Evolutionary conservation across 2,797 vertebrate genomes (phyloP).

Genomic region (Danio tinwini): DNA sequence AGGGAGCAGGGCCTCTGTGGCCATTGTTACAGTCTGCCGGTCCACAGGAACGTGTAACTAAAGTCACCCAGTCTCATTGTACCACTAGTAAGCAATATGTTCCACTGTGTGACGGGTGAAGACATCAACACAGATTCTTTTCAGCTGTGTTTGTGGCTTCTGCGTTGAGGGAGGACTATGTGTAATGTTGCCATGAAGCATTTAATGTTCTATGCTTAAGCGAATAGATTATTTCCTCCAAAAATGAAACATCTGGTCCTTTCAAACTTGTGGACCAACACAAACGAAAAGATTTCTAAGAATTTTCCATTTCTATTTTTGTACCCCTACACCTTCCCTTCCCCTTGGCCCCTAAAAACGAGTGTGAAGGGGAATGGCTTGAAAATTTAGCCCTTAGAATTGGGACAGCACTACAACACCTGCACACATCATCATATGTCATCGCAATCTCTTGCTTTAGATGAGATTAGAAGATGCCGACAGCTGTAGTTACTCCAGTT

Average conservation of each 20-base stretch:
- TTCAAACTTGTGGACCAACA: not conserved
- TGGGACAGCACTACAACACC: no score
- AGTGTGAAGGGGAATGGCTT: no score
- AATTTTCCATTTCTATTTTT: no score
- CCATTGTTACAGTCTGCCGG: conserved; percentile 89
- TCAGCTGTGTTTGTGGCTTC: conserved; percentile 84
- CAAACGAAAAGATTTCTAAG: not conserved
- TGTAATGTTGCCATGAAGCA: conserved; percentile 12
- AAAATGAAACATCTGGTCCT: not conserved
- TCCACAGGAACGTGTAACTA: conserved; percentile 90
- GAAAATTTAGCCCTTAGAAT: no score
- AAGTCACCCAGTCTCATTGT: conserved; percentile 86
- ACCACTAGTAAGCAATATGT: conserved; percentile 91
- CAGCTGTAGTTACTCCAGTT: no score
- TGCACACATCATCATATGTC: no score
- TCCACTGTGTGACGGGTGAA: conserved; percentile 84
- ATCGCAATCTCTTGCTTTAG: no score
- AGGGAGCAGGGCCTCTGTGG: conserved; percentile 77
- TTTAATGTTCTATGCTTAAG: conserved; percentile 8
- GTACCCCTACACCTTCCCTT: no score
- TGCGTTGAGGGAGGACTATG: conserved; percentile 17
- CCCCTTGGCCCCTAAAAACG: no score
- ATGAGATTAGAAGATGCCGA: no score
- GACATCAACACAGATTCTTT: conserved; percentile 90
- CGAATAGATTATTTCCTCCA: not conserved